A percentile compares a stretch with the other conserved stretches of the same genome.
Conservation (phyloP, 2,888 invertebrate species). For the Dendrolimus pini region DNA sequence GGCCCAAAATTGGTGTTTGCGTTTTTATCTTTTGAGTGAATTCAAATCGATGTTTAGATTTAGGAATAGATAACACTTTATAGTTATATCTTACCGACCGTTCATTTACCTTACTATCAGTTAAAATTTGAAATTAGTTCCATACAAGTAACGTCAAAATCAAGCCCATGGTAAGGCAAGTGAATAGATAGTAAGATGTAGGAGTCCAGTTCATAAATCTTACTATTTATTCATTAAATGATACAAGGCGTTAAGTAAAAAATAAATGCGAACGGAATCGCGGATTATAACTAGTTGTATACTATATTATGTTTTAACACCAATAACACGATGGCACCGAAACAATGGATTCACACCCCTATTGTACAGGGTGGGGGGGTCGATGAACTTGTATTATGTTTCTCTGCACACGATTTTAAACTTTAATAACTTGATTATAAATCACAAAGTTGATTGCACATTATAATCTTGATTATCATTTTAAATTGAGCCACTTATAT, state of each 20-base stretch:
- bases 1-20: no score
- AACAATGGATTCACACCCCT: conserved; percentile 49
- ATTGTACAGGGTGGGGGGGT: conserved; percentile 32
- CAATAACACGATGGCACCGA: conserved; percentile 34
- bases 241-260: no score
- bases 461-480: conserved; percentile 25
- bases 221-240: neutral
- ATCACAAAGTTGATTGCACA: neutral
- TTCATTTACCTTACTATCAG: no score
- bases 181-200: no score
- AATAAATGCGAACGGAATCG: no score
- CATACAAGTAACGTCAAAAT: no score
- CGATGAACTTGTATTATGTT: conserved; percentile 22
- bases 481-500: conserved; percentile 22
- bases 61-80: no score
- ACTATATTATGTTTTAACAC: conserved; percentile 28
- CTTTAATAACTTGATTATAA: conserved; percentile 18
- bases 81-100: no score
- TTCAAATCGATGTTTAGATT: no score
- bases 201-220: neutral
- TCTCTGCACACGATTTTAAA: conserved; percentile 8
- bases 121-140: no score
- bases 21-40: no score
- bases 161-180: no score
- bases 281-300: neutral